These are phyloP conservation scores for Penelope pileata DNA, from an alignment of 2,113 vertebrate genomes.

Conservation along the genomic window DNA sequence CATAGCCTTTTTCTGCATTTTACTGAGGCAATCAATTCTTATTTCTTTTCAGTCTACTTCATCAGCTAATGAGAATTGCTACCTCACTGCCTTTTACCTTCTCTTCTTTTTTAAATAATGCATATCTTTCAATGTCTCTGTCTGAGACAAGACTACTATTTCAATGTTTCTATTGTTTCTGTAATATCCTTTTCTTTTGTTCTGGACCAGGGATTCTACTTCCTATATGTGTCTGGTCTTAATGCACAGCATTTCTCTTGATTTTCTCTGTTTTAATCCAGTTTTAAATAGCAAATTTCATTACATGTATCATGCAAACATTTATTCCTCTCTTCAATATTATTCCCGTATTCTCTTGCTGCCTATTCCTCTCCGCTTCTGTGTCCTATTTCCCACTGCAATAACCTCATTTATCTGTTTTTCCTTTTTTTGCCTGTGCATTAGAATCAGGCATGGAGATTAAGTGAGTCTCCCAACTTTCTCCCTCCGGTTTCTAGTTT, in stretches of 20 bases:
- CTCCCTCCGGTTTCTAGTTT: neutral
- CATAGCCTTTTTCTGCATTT: neutral
- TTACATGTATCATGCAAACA: constrained; percentile 50
- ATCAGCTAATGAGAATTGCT: constrained; percentile 50
- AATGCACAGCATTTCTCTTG: constrained; percentile 50
- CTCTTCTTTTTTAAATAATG: constrained; percentile 40
- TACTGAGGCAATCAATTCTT: constrained; percentile 45
- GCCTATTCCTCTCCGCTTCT: constrained; percentile 42
- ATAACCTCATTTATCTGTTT: constrained; percentile 43
- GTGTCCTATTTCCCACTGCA: constrained; percentile 51
- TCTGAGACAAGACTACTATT: constrained; percentile 38
- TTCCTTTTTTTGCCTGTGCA: neutral
- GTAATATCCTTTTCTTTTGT: constrained; percentile 43
- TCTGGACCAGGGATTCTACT: constrained; percentile 35
- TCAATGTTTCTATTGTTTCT: constrained; percentile 17
- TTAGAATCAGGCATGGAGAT: neutral
- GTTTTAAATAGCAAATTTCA: constrained; percentile 61
- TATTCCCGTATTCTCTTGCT: constrained; percentile 54
- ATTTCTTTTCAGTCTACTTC: constrained; percentile 55
- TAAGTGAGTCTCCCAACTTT: neutral
- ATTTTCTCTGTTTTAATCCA: constrained; percentile 66
- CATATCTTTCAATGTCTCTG: neutral
- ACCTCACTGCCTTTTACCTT: constrained; percentile 49
- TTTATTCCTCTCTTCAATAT: constrained; percentile 44
- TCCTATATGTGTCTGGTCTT: constrained; percentile 36